These are phyloP conservation scores for Catalaphyllia jardinei DNA, from an alignment of 64 coral and sea anemone species.

Conservation along the genomic window DNA sequence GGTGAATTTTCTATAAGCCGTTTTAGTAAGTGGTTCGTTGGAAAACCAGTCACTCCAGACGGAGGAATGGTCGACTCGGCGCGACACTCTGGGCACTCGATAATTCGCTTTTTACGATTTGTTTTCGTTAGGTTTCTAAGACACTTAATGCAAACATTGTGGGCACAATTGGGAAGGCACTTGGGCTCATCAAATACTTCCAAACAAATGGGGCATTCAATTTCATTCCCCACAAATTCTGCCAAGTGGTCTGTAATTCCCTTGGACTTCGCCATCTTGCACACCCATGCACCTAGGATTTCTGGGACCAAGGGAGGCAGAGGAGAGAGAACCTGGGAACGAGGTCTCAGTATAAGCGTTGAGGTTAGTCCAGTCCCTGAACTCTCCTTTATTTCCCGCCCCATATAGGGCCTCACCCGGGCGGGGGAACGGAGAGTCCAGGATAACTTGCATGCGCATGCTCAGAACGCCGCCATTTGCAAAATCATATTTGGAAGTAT, in stretches of 20 bases:
- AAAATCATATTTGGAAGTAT: too few relatives aligned
- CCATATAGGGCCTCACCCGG: too few relatives aligned
- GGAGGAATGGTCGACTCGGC: conserved; percentile 36
- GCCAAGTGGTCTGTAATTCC: conserved; percentile 28
- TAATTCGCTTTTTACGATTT: background rate
- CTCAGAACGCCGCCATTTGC: too few relatives aligned
- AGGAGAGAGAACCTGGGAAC: too few relatives aligned
- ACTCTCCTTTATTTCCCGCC: too few relatives aligned
- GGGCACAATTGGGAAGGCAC: conserved; percentile 59
- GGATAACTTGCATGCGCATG: too few relatives aligned
- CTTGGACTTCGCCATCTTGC: conserved; percentile 33
- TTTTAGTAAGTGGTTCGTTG: conserved; percentile 50
- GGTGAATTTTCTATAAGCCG: conserved; percentile 44
- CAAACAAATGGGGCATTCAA: conserved; percentile 60
- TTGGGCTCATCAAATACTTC: conserved; percentile 56
- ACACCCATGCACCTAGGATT: too few relatives aligned
- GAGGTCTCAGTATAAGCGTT: too few relatives aligned
- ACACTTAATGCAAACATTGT: conserved; percentile 63
- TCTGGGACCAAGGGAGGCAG: background rate
- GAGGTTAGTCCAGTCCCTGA: too few relatives aligned
- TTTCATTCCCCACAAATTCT: conserved; percentile 50
- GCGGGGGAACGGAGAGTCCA: too few relatives aligned
- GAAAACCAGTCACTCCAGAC: conserved; percentile 44
- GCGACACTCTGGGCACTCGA: conserved; percentile 58
- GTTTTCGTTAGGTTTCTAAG: conserved; percentile 26